These are phyloP conservation scores for Cotesia typhae DNA, from an alignment of 1,140 invertebrate species.

Conservation along the genomic window DNA sequence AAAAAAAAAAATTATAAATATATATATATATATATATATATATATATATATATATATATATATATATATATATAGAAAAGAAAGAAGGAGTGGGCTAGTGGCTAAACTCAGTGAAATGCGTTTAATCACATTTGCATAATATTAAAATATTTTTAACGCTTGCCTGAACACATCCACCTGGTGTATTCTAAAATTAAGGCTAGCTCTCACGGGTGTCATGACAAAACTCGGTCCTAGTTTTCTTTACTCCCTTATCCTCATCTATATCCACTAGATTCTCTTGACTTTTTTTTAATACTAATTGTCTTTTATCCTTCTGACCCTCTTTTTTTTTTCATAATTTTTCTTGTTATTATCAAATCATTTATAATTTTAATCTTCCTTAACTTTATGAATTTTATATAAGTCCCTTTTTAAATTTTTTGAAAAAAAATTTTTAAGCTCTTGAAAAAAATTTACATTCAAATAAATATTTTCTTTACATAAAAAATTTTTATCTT, in stretches of 20 bases:
- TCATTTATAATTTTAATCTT: too few species aligned
- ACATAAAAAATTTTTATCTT: too few species aligned
- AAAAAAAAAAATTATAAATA: neutral
- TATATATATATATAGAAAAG: neutral
- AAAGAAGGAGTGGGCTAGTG: neutral
- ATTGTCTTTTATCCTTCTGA: neutral
- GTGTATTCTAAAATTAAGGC: constrained; percentile 47
- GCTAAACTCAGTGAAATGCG: constrained; percentile 38
- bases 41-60: too few species aligned
- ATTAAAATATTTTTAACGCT: constrained; percentile 61
- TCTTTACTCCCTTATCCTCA: constrained; percentile 27
- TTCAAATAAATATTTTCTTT: too few species aligned
- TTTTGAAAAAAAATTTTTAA: too few species aligned
- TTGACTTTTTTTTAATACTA: constrained; percentile 29
- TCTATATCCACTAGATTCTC: neutral
- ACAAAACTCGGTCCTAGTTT: constrained; percentile 29
- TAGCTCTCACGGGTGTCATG: constrained; percentile 50
- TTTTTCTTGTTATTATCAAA: neutral
- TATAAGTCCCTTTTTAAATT: too few species aligned
- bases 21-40: too few species aligned
- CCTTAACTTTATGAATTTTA: too few species aligned
- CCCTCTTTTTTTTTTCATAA: constrained; percentile 14
- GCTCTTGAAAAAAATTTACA: too few species aligned
- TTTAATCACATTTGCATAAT: constrained; percentile 62
- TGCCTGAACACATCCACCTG: constrained; percentile 40